Conservation (phyloP, 2,888 invertebrate species). For the Tetragonisca angustula region DNA sequence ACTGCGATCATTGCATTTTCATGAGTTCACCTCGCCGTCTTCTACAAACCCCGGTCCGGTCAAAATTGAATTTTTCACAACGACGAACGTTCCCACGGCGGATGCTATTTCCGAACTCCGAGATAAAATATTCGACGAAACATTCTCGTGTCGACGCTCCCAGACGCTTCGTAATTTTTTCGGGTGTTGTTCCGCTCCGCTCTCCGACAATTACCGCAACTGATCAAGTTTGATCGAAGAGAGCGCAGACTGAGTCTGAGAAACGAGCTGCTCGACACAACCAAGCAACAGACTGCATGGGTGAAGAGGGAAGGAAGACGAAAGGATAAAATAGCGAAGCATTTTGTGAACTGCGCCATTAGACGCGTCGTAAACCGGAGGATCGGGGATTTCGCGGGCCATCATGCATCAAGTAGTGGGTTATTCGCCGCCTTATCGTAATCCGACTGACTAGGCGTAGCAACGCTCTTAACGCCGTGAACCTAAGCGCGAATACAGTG, state of each 20-base stretch:
- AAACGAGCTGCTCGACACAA: background rate
- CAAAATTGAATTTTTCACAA: background rate
- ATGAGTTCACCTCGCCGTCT: background rate
- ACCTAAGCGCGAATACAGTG: background rate
- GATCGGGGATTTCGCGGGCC: background rate
- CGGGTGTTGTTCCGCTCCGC: background rate
- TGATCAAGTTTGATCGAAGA: background rate
- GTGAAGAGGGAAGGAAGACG: fast-evolving
- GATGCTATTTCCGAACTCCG: too few species aligned
- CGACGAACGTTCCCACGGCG: too few species aligned
- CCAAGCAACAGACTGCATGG: background rate
- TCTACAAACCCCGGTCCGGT: too few species aligned
- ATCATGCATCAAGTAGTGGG: background rate
- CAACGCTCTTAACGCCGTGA: too few species aligned
- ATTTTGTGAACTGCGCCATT: background rate
- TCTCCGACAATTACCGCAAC: background rate
- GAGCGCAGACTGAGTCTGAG: background rate
- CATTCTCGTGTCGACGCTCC: too few species aligned
- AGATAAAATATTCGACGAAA: too few species aligned
- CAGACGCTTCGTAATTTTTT: background rate
- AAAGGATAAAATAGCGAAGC: background rate
- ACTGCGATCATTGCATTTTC: conserved; percentile 10
- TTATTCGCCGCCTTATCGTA: background rate
- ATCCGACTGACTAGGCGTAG: background rate
- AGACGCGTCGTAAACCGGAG: background rate